Base-by-base conservation (phyloP, 2,888 invertebrate genomes). In the Piscicola geometra region DNA sequence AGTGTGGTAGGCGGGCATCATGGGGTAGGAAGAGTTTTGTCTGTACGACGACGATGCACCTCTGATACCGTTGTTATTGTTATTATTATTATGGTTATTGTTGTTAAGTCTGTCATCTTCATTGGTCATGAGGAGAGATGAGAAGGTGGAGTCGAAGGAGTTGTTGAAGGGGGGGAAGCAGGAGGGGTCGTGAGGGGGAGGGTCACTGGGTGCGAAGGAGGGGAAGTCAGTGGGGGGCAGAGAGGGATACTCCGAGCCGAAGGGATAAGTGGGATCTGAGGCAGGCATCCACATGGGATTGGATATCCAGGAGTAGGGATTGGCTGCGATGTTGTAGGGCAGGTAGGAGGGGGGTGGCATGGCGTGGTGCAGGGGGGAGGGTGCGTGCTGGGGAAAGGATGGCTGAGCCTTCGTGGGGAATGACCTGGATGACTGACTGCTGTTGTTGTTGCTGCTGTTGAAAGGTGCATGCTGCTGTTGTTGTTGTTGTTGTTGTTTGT, bases 281-380 rank as follows among this genome's bases (percentile, higher is more conserved):
- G 70, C 70, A 5, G 47, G 47, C 60, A 64, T 64, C 76, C 76
- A 76, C 76, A 71, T 70, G 21, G 71, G 76, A 66, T 36, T 71
- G 0, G 76, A 50, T 71, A 71, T 71, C 76, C 76, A 77, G 5
- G 75, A 69, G 32, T 76, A 70, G 0, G 75, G 75, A 32, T 60
- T 75, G n/a, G n/a, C n/a, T 15, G 69, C 70, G 56, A 75, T 77
- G 12, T 56, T 69, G 41, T 77, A 77, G 64, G 71, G 76, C 18
- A 76, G 64, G 50, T 76, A 76, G n/a, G 73, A 71, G 21, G 75
- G 67, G n/a, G 75, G 75, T 25, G 75, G 36, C 75, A 75, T 75
- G 15, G 75, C 60, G 50, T 69, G 71, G 21, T 71, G 71, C 2
- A 71, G 64, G 25, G 56, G 21, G 0, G 60, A 56, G 33, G 72